A percentile compares a stretch with the other conserved stretches of the same genome.
Conservation (phyloP, 64 coral and sea anemone genomes). For the Montipora capricornis region DNA sequence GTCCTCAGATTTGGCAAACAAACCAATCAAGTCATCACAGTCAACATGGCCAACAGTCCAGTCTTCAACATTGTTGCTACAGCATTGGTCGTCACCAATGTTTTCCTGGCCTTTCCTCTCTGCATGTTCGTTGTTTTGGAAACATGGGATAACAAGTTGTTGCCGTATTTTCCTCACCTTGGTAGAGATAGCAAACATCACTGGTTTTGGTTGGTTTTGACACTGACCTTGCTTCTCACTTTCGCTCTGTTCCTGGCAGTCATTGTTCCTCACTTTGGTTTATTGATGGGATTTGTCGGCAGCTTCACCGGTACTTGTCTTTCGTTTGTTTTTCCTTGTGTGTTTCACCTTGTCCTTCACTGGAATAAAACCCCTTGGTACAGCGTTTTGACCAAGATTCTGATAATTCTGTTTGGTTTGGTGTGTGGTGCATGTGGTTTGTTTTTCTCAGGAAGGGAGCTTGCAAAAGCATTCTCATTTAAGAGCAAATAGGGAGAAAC, state of each 20-base stretch:
- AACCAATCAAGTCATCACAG: constrained; percentile 91
- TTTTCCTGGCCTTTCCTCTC: constrained; percentile 90
- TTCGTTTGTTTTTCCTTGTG: constrained; percentile 93
- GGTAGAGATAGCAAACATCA: constrained; percentile 63
- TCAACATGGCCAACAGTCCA: constrained; percentile 70
- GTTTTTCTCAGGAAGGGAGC: constrained; percentile 85
- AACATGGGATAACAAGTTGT: constrained; percentile 79
- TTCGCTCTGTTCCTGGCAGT: constrained; percentile 80
- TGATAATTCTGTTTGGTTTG: constrained; percentile 84
- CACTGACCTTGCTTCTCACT: constrained; percentile 75
- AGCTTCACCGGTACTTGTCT: constrained; percentile 93
- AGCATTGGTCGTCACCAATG: constrained; percentile 81
- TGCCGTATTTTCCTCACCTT: constrained; percentile 88
- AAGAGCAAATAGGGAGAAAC: background rate
- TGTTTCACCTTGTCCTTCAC: constrained; percentile 90
- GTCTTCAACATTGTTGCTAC: constrained; percentile 78
- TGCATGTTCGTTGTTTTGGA: constrained; percentile 94
- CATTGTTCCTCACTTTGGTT: constrained; percentile 91
- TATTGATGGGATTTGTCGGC: constrained; percentile 90
- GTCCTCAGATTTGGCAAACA: constrained; percentile 80
- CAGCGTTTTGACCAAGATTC: constrained; percentile 61
- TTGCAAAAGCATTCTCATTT: constrained; percentile 83
- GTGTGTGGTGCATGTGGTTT: constrained; percentile 89
- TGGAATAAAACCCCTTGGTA: constrained; percentile 88
- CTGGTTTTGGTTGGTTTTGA: constrained; percentile 91